Evolutionary conservation across 2,888 invertebrate species (phyloP), one percentile per base, ranked within the genome.

Genomic region (Drosophila tanythrix): DNA sequence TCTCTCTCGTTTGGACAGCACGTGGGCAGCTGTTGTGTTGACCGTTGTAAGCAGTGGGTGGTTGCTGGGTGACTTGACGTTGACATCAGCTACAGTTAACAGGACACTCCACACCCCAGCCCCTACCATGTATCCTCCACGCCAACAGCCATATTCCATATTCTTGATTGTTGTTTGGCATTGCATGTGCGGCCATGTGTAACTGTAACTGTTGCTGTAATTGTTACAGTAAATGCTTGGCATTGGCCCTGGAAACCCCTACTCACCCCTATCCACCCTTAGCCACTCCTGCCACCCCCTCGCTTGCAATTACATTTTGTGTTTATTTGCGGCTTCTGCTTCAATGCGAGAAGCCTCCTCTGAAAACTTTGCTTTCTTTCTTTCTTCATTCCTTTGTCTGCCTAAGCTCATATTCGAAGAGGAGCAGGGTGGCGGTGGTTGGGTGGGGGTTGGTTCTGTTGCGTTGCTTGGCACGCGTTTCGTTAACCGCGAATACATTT

Each of bases 401-500:
- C 46, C 40, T 50, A 57, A 74, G 52, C 77, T 68, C 67, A 76
- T 82, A 76, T 75, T 75, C 73, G 63, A 46, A 46, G 46, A 2
- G 21, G 7, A 46, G 15, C 1, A 25, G 15, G 15, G 7, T 33
- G 60, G 36, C 1, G n/a, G 31, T 2, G 8, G 15, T 1, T 15
- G 2, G 21, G 4, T 18, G 46, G 3, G 38, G 13, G 53, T 4
- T 36, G 43, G 51, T 18, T 33, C 8, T 21, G 46, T 8, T 43
- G 43, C n/a, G 31, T 7, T 25, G 25, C 27, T 13, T 60, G 40
- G 68, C 53, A 74, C 74, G 56, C 81, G 86, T 84, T 89, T 82
- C 82, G 89, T 80, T 87, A 87, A 78, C 89, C 89, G 82, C 88
- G 85, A 89, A 86, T 89, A 89, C 89, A 89, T 86, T 86, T 86